Conservation (phyloP, 2,888 invertebrate species). For the Aromia moschata region DNA sequence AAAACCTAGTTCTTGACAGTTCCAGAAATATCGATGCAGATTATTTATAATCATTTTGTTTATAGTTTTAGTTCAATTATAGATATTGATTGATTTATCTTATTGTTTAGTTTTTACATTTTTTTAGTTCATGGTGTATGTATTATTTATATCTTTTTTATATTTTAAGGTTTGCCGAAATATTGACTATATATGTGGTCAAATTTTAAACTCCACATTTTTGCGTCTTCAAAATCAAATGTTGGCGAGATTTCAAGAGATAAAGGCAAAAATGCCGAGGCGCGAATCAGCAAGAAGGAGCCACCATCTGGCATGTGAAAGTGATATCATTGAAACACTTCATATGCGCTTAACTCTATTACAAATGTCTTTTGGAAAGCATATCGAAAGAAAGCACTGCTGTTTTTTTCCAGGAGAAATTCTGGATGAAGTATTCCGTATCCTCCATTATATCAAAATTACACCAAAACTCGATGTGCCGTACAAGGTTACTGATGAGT, state of each 20-base stretch:
- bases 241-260: slow-evolving; percentile 83
- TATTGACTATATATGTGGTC: slow-evolving; percentile 82
- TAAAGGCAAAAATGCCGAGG: slow-evolving; percentile 91
- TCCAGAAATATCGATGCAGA: too few species aligned
- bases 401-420: slow-evolving; percentile 96
- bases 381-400: slow-evolving; percentile 91
- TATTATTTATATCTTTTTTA: too few species aligned
- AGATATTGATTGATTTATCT: too few species aligned
- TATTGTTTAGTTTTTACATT: too few species aligned
- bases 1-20: too few species aligned
- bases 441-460: slow-evolving; percentile 81
- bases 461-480: slow-evolving; percentile 85
- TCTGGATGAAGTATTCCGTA: slow-evolving; percentile 89
- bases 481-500: slow-evolving; percentile 92
- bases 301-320: slow-evolving; percentile 90
- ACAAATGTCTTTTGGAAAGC: slow-evolving; percentile 95
- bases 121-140: too few species aligned
- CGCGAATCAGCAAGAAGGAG: slow-evolving; percentile 90
- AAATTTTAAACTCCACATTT: slow-evolving; percentile 85
- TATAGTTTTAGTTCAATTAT: too few species aligned
- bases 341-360: slow-evolving; percentile 91
- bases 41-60: too few species aligned
- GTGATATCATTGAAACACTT: slow-evolving; percentile 91
- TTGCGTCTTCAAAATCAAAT: slow-evolving; percentile 86
- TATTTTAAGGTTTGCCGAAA: slow-evolving; percentile 78